These are phyloP conservation scores for Caerostris extrusa DNA, from an alignment of 1,140 invertebrate genomes.

Conservation along the genomic window DNA sequence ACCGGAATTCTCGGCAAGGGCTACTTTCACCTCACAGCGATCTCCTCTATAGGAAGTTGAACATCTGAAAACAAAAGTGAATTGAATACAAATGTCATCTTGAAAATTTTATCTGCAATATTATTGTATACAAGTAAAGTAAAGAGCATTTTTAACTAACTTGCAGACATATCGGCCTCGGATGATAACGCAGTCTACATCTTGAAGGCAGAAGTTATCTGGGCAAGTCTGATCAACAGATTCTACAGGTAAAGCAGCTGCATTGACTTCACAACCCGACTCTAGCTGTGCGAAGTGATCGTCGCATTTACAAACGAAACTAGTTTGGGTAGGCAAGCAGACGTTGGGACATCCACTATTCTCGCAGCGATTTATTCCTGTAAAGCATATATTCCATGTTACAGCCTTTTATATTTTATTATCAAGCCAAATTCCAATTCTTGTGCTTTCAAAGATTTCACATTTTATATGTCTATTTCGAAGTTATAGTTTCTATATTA, in stretches of 20 bases:
- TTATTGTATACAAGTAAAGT: no score
- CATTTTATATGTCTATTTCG: not conserved
- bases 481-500: not conserved
- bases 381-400: no score
- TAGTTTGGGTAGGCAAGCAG: conserved; percentile 15
- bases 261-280: not conserved
- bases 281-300: not conserved
- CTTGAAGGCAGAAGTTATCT: not conserved
- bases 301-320: conserved; percentile 58
- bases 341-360: conserved; percentile 58
- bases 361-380: conserved; percentile 43
- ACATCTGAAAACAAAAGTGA: conserved; percentile 84
- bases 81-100: not conserved
- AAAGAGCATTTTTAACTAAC: not conserved
- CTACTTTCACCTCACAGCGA: not conserved
- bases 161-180: conserved; percentile 79
- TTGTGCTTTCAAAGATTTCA: not conserved
- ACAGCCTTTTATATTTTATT: not conserved
- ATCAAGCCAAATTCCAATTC: not conserved
- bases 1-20: not conserved
- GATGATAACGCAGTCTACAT: conserved; percentile 79
- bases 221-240: conserved; percentile 78
- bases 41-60: conserved; percentile 83
- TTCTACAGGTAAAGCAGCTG: conserved; percentile 80
- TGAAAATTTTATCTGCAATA: no score